Base-by-base conservation (phyloP, 1,140 invertebrate genomes). In the Luehdorfia chinensis region DNA sequence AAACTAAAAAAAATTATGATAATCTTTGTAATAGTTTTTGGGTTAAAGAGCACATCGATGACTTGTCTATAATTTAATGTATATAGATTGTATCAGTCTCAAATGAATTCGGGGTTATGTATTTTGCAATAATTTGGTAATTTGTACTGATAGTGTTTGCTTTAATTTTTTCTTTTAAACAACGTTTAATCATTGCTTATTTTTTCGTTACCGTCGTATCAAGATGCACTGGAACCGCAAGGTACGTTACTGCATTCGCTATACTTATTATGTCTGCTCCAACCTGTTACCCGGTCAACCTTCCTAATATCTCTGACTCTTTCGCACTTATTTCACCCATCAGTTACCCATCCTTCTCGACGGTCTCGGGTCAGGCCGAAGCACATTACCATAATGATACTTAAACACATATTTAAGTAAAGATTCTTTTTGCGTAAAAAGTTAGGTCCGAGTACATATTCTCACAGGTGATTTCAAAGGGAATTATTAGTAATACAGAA, bases 351-450 rank as follows among this genome's bases (percentile, higher is more conserved):
- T 83, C 76, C 53, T 63, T 8, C 27, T 83, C 64, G 15, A 25
- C 59, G 41, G 69, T 65, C 67, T 69, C 71, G 57, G 83, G 83
- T 84, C 79, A 84, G 69, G 62, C 69, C 47, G 32, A 41, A 67
- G 65, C 64, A 68, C 66, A 81, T 84, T 79, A 81, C 70, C 56
- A 75, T 86, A 86, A 86, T 83, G 73, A 79, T 84, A 86, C 80
- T 80, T 81, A 84, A 84, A 84, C 72, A 83, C 78, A 83, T 84
- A 83, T 86, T 86, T 84, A 84, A 83, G 75, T 80, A 70, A 83
- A 78, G 71, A 72, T 75, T 68, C 66, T 72, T 85, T 80, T 83
- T 79, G 57, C 62, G 43, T 58, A 74, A 81, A 81, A 75, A 76
- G 68, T 67, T 66, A 59, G 54, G 63, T 69, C 54, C 59, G 61